Conservation (phyloP, 2,113 vertebrate genomes). For the Dryoscopus gambensis region DNA sequence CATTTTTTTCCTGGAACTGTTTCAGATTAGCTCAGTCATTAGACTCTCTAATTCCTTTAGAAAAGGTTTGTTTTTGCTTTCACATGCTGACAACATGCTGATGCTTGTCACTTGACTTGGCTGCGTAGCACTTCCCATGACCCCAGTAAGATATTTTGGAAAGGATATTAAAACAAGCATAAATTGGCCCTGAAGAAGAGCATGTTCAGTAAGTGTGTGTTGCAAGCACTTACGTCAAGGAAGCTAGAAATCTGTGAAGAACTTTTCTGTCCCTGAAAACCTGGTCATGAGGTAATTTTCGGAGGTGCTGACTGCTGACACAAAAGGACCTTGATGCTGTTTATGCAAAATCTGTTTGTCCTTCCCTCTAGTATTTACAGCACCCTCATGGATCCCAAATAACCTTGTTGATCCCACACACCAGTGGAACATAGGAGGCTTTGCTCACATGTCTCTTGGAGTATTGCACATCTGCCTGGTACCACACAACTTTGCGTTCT, state of each 20-base stretch:
- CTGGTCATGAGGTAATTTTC: background rate
- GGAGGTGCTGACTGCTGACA: background rate
- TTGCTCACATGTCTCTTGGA: background rate
- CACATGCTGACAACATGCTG: constrained; percentile 17
- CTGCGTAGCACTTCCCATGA: constrained; percentile 56
- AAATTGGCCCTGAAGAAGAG: constrained; percentile 24
- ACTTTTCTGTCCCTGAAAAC: background rate
- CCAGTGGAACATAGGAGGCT: background rate
- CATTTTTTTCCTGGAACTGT: background rate
- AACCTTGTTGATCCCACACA: background rate
- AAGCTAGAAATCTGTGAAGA: background rate
- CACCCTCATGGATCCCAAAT: background rate
- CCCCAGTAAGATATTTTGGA: constrained; percentile 42
- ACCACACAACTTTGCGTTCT: background rate
- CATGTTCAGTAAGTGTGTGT: background rate
- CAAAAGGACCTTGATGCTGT: background rate
- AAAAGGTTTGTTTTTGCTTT: background rate
- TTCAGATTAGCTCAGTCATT: background rate
- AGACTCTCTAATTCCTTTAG: background rate
- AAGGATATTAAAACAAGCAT: constrained; percentile 19
- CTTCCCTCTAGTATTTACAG: background rate
- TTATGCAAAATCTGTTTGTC: background rate
- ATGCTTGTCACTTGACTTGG: constrained; percentile 41
- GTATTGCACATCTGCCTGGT: background rate
- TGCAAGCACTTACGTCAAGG: constrained; percentile 52